Base-by-base conservation (phyloP, 2,888 invertebrate species). In the Pardosa pseudoannulata region DNA sequence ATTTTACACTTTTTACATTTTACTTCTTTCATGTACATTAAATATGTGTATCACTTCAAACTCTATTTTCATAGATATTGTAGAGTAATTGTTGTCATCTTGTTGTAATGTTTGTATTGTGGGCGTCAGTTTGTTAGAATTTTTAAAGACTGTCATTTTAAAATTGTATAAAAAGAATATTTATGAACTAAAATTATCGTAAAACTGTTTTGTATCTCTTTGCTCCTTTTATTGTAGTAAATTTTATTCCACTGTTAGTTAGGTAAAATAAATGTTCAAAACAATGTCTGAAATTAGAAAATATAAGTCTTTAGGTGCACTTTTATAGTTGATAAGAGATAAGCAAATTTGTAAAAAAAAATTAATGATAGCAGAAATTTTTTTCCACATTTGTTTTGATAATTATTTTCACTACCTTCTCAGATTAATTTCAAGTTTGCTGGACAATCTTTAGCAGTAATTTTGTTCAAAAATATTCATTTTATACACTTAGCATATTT, bases 61-160 rank as follows among this genome's bases (percentile, higher is more conserved):
- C 32, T 79, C 64, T 79, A 79, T 79, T 79, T 79, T 79, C 79
- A 50, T 79, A 79, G 79, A 31, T 68, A 70, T 27, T 72, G 71
- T 79, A 79, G 79, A 70, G 27, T 79, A 62, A 56, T 72, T 71
- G 56, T 71, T 46, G 56, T 62, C 62, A 19, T 36, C 19, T 65
- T 41, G 65, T 41, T 29, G 29, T 76, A 28, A 41, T 41, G 41
- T 70, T 19, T 41, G 70, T 70, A 70, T 7, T 16, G 70, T 70
- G 41, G 23, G 23, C 6, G 29, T 9, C 23, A 62, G 27, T 31
- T 65, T 65, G 31, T 31, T 65, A 65, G 65, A 7, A 29, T 31
- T 31, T 65, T 65, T 31, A 65, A 65, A 29, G 0, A n/a, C 11
- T 28, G 65, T 65, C 65, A 65, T 65, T 29, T 65, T 29, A 11